A percentile compares a stretch with the other conserved stretches of the same genome.
phyloP scores from a whole-genome alignment of 2,888 invertebrate genomes.

The Prosapia bicincta region DNA sequence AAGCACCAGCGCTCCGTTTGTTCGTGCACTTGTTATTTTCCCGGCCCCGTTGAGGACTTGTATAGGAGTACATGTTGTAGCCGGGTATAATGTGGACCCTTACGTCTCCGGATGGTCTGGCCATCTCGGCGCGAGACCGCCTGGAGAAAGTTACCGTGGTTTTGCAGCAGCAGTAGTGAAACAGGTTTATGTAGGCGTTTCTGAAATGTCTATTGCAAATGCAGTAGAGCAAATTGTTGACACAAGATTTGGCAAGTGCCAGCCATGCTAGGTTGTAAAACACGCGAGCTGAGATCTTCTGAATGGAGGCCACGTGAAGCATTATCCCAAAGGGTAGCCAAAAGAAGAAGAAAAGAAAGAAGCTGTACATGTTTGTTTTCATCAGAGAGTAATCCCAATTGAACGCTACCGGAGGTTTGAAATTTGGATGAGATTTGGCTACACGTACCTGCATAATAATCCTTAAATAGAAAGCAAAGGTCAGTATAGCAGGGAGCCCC shows the following conservation, averaged over 20 bases:
- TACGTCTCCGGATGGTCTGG: slow-evolving; percentile 58
- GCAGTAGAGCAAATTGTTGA: slow-evolving; percentile 64
- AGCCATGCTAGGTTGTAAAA: slow-evolving; percentile 68
- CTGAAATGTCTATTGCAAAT: slow-evolving; percentile 65
- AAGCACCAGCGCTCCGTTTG: slow-evolving; percentile 28
- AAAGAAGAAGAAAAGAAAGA: slow-evolving; percentile 56
- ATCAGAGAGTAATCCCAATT: slow-evolving; percentile 60
- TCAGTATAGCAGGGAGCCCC: slow-evolving; percentile 55
- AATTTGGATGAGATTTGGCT: slow-evolving; percentile 54
- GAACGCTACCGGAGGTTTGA: slow-evolving; percentile 60
- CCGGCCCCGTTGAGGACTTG: slow-evolving; percentile 54
- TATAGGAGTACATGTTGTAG: slow-evolving; percentile 62
- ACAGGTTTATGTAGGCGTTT: slow-evolving; percentile 66
- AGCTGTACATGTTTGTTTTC: slow-evolving; percentile 62
- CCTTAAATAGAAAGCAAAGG: slow-evolving; percentile 53
- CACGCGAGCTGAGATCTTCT: slow-evolving; percentile 50
- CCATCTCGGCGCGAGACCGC: slow-evolving; percentile 53
- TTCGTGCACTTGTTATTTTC: slow-evolving; percentile 30
- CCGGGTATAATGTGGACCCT: slow-evolving; percentile 71
- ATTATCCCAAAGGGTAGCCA: slow-evolving; percentile 68
- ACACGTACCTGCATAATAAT: slow-evolving; percentile 51
- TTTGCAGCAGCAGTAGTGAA: slow-evolving; percentile 79
- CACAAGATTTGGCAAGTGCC: slow-evolving; percentile 63
- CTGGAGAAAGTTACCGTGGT: slow-evolving; percentile 64
- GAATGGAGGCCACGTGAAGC: slow-evolving; percentile 54